Base-by-base conservation (phyloP, 2,797 vertebrate species). In the Lerista edwardsae region DNA sequence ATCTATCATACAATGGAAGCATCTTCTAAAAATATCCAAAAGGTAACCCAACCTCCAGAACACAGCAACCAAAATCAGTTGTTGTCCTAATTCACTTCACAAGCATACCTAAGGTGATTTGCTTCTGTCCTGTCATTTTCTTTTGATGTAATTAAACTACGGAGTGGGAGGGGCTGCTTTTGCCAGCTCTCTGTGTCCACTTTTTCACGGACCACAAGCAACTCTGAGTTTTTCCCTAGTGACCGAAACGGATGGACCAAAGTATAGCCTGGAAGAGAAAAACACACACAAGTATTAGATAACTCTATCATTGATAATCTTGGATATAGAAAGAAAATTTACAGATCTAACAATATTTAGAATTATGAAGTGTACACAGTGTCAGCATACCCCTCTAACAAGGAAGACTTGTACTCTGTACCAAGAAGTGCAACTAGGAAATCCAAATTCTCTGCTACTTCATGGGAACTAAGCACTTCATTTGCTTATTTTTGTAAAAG, bases 181-280 rank as follows among this genome's bases (percentile, higher is more conserved):
- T 84, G 96, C 99, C 98, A 99, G 0, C 94, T 97, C 79, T 94
- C 90, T 67, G 80, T 69, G 47, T 97, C 96, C 34, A 95, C 93
- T 0, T 94, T 76, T 79, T 96, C 90, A 12, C 92, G 92, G 79
- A 97, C 79, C 84, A 97, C 87, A 71, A 99, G 95, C 90, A 99
- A 92, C 77, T 97, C 94, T 0, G 93, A 93, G 88, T 91, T 94
- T 82, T 96, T 98, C 74, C 98, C 97, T 0, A 84, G 88, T 0
- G 89, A 88, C 92, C 94, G 97, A 92, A 99, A 99, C 2, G 98
- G 98, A 44, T 96, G 96, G 79, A 98, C 96, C 80, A 97, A 91
- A 0, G 88, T 59, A 93, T 97, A 97, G 74, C 96, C 98, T 99
- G 67, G 29, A 86, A 81, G 31, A 62, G 4, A 85, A 39, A 8